Conservation (phyloP, 2,113 vertebrate species). For the Lates calcarifer region DNA sequence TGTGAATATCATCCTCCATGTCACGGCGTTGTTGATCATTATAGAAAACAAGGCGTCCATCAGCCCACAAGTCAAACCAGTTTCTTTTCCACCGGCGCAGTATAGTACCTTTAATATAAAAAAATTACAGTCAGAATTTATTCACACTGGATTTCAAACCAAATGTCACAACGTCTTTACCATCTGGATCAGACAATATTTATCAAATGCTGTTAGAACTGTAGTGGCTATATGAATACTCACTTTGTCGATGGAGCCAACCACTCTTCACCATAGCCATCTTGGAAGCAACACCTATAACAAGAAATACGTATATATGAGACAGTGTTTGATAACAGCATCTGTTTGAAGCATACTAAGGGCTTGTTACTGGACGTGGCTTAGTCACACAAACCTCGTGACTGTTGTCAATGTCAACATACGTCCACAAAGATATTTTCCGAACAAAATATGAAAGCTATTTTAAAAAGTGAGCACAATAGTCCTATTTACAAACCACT, state of each 20-base stretch:
- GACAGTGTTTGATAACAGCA: neutral
- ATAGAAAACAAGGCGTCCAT: slow-evolving; percentile 93
- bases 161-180: neutral
- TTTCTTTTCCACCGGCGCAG: slow-evolving; percentile 97
- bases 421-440: neutral
- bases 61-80: slow-evolving; percentile 97
- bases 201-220: neutral
- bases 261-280: slow-evolving; percentile 87
- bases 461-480: neutral
- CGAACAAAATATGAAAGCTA: neutral
- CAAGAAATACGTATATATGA: neutral
- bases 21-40: slow-evolving; percentile 90
- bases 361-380: slow-evolving; percentile 36
- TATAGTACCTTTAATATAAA: slow-evolving; percentile 87
- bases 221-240: slow-evolving; percentile 43
- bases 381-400: slow-evolving; percentile 43
- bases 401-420: slow-evolving; percentile 13
- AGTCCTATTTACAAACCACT: neutral
- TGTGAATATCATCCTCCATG: slow-evolving; percentile 94
- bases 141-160: neutral
- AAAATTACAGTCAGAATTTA: neutral
- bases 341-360: neutral
- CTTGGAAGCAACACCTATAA: slow-evolving; percentile 50
- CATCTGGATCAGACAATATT: neutral
- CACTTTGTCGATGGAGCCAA: slow-evolving; percentile 87